Evolutionary conservation across 2,888 invertebrate genomes (phyloP), one percentile per base, ranked within the genome.

Genomic region (Spicauda simplicius): DNA sequence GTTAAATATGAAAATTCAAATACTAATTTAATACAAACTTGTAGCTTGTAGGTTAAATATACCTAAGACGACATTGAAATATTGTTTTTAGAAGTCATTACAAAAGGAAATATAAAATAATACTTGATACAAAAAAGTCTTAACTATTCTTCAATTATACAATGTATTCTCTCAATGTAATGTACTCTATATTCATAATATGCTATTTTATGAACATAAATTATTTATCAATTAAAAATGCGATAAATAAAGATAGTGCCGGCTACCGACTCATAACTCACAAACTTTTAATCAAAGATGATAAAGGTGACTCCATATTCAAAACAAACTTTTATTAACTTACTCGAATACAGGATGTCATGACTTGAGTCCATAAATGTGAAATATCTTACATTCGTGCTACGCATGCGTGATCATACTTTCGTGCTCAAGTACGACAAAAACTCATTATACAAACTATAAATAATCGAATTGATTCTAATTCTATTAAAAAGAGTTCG

Each of bases 351-450:
- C 80, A 78, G 82, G 90, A 86, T 90, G 87, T 88, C 91, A 91
- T 91, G 90, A 89, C 90, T 85, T 83, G 80, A 85, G 83, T 86
- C 86, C 88, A 91, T 92, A 91, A 92, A 91, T 82, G 83, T 87
- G 87, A 91, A 86, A 89, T 87, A 90, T 88, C 85, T 85, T 80
- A 66, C 61, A 71, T 68, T 72, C 72, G 72, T 73, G 72, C 59
- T 59, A 72, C 57, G 71, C 72, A 72, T 72, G 69, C 73, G 71
- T 69, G 70, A 70, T 56, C 33, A 45, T 14, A 52, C 62, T 62
- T 62, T 62, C 68, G 62, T 67, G 55, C 45, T 62, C 30, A 18
- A 48, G 30, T 14, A 45, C 33, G n/a, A 65, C 45, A 65, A 54
- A 65, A 65, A 53, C 25, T 63, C 53, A 65, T 65, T 54, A 59